Base-by-base conservation (phyloP, 2,113 vertebrate genomes). In the Mustela nigripes region DNA sequence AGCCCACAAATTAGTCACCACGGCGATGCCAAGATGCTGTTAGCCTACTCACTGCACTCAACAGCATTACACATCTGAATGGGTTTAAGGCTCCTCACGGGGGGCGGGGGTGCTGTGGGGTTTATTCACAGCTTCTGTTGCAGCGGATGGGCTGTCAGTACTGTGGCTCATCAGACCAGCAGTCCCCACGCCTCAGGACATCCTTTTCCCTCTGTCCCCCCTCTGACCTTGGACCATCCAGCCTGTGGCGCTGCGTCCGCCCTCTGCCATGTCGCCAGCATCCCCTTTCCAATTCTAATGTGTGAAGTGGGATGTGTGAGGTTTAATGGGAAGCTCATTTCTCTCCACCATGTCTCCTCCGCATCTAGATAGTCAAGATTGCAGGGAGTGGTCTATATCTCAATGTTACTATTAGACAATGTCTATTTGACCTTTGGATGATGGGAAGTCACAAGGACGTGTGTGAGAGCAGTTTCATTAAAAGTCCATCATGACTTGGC, bases 1-100 rank as follows among this genome's bases (percentile, higher is more conserved):
- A 96, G 85, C 88, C 92, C 95, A 96, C 98, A 98, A 83, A 96
- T 98, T 80, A 97, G 97, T 92, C 93, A 87, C 93, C 58, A 3
- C 95, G 89, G 93, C 96, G 83, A 96, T 92, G 92, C 95, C 82
- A 95, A 50, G 89, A 91, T 4, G 56, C n/a, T 36, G 45, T 60
- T 84, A 39, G 89, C 81, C 95, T 81, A 62, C 93, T 97, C 94
- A 89, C 87, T 60, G 85, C 28, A 71, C 63, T 94, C 96, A 63
- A 86, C 87, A 86, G 83, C 15, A 39, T 74, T 45, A 50, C 39
- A 89, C 82, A 91, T 89, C 84, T 74, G 91, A 97, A 95, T 84
- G 93, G 63, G 62, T 69, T 93, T 87, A 91, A 42, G 58, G 58
- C 83, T 58, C 39, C 80, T 48, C 8, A 0, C 48, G 81, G 83